Base-by-base conservation (phyloP, 2,797 vertebrate species). In the Manis pentadactyla region DNA sequence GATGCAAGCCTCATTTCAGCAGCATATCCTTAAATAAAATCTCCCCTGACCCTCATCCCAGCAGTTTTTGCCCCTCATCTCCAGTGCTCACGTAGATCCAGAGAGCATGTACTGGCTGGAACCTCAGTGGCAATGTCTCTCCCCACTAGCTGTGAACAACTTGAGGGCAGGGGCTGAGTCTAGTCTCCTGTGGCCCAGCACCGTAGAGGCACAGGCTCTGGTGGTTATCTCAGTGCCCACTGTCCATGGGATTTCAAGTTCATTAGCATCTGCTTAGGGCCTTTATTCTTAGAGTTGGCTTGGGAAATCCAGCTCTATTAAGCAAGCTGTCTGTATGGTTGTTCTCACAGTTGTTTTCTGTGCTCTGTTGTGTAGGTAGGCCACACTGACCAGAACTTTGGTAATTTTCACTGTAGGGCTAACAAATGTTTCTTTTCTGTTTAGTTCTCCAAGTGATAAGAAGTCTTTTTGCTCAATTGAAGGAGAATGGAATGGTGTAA, bases 401-500 rank as follows among this genome's bases (percentile, higher is more conserved):
- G 49, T 42, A 51, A 49, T 93, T 92, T 73, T 75, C 42, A 93
- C 9, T 18, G 87, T 85, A 79, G 90, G 34, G 57, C 92, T 97
- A 55, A 95, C 37, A 71, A 61, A 77, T 95, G 0, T 96, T 98
- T 97, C 53, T 98, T 95, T 97, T 96, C 79, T 96, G 0, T 98
- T 95, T 98, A 99, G 99, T 98, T 96, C 99, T 97, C 99, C 99
- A 3, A 99, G 99, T 97, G 99, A 99, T 98, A 99, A 99, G 99
- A 99, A 99, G 98, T 99, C 99, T 85, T 99, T 99, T 98, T 99
- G 99, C 98, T 99, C 99, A 81, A 98, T 99, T 94, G 99, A 99
- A 98, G 99, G 99, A 91, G 99, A 99, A 97, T 99, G 99, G 99
- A 99, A 99, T 51, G 99, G 99, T 95, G 99, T 99, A 97, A 99